phyloP scores from a whole-genome alignment of 2,888 invertebrate species.

The Dasysyrphus tricinctus region DNA sequence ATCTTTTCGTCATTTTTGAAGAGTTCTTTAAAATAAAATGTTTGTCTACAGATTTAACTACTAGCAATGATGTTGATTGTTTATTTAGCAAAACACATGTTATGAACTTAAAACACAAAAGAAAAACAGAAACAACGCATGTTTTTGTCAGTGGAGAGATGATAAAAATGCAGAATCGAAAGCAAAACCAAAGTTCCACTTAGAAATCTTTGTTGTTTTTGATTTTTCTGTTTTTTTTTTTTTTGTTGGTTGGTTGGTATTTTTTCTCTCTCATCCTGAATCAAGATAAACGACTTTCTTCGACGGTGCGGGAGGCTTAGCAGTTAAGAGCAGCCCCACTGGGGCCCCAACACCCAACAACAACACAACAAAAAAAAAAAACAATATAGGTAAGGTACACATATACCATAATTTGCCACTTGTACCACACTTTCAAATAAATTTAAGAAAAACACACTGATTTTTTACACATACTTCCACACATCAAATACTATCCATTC shows the following conservation, averaged over 20 bases:
- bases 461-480: constrained; percentile 47
- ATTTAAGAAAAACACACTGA: constrained; percentile 33
- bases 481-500: constrained; percentile 39
- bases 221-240: neutral
- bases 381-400: constrained; percentile 7
- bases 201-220: constrained; percentile 56
- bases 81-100: constrained; percentile 22
- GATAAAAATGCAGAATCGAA: constrained; percentile 65
- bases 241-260: neutral
- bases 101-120: constrained; percentile 37
- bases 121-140: constrained; percentile 21
- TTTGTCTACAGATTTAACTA: neutral
- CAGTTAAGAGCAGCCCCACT: constrained; percentile 46
- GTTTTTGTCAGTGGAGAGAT: constrained; percentile 25
- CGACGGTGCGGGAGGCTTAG: constrained; percentile 66
- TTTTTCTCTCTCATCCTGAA: constrained; percentile 46
- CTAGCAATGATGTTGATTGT: constrained; percentile 2
- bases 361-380: constrained; percentile 9
- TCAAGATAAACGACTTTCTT: constrained; percentile 75
- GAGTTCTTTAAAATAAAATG: neutral
- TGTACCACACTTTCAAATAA: constrained; percentile 4
- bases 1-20: neutral
- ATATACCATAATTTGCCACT: constrained; percentile 8
- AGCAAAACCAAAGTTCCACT: constrained; percentile 70
- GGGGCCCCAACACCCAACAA: constrained; percentile 54